phyloP scores from a whole-genome alignment of 1,140 invertebrate species.

The Drosophila insularis region DNA sequence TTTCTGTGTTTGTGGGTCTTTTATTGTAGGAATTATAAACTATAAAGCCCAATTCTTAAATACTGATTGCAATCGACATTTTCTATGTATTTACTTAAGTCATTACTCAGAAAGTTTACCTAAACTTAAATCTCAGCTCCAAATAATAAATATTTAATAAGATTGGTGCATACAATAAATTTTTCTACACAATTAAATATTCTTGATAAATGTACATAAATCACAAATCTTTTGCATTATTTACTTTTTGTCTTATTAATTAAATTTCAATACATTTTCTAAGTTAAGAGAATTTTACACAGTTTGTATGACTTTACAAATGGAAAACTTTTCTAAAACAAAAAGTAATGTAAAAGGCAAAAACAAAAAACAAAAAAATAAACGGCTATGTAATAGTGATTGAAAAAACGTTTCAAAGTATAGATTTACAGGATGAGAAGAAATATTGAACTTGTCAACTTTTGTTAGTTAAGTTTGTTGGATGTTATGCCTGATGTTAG shows the following conservation, averaged over 20 bases:
- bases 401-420: background rate
- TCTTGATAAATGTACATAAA: background rate
- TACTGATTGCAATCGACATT: no score
- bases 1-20: no score
- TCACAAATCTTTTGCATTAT: background rate
- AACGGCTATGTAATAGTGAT: background rate
- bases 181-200: no score
- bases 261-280: background rate
- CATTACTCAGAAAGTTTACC: no score
- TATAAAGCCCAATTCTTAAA: no score
- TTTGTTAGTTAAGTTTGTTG: background rate
- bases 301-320: background rate
- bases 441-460: slow-evolving; percentile 4
- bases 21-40: no score
- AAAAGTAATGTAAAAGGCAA: background rate
- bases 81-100: no score
- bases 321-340: background rate
- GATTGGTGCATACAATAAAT: no score
- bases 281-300: background rate
- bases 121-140: no score
- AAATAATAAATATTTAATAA: no score
- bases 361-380: background rate
- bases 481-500: slow-evolving; percentile 47
- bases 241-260: background rate
- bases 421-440: background rate